These are phyloP conservation scores for Aurelia aurita DNA, from an alignment of 30 jellyfish, hydroid and myxozoan genomes.

Conservation along the genomic window DNA sequence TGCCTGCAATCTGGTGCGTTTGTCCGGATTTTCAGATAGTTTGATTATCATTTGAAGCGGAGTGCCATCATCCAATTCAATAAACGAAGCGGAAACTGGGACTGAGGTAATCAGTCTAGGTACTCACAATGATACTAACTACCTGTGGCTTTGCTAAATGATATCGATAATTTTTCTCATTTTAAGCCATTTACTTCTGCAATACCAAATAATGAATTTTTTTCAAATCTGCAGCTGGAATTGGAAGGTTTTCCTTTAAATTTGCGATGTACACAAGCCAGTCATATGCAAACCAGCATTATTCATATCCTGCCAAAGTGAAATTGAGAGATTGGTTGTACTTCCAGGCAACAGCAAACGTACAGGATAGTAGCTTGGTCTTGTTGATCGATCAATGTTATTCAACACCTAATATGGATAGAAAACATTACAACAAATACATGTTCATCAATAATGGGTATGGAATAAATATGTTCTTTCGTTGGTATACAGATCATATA, in stretches of 20 bases:
- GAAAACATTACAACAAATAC: not conserved
- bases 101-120: too few species aligned
- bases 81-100: too few species aligned
- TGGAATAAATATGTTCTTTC: not conserved
- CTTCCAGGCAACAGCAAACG: conserved; percentile 33
- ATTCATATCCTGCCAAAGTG: conserved; percentile 33
- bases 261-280: conserved; percentile 24
- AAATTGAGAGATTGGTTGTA: conserved; percentile 44
- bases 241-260: conserved; percentile 26
- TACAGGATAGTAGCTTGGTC: conserved; percentile 12
- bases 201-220: not conserved
- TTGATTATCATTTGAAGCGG: too few species aligned
- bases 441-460: conserved; percentile 39
- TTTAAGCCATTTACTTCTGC: too few species aligned
- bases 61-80: too few species aligned
- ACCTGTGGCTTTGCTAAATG: too few species aligned
- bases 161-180: too few species aligned
- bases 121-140: too few species aligned
- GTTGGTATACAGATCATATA: too few species aligned
- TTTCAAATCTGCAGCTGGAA: conserved; percentile 18
- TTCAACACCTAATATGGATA: conserved; percentile 27
- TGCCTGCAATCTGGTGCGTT: too few species aligned
- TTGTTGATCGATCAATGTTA: conserved; percentile 31
- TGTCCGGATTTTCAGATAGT: too few species aligned
- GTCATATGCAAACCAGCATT: not conserved